These are phyloP conservation scores for Synanthedon myopaeformis DNA, from an alignment of 2,888 invertebrate species.

Conservation along the genomic window DNA sequence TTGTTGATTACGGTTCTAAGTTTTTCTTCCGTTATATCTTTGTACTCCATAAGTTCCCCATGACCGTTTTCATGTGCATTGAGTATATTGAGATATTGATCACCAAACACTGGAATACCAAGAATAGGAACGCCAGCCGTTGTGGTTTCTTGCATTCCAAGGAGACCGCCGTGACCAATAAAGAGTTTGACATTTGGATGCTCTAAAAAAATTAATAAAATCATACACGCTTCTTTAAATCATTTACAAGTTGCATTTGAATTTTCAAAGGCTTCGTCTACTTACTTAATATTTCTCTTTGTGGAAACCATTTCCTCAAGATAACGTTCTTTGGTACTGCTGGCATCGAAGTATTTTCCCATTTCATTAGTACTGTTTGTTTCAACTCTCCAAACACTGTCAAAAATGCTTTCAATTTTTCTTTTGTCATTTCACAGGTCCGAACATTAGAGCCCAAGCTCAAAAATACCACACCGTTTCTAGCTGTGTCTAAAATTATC, in stretches of 20 bases:
- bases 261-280: background rate
- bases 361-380: slow-evolving; percentile 65
- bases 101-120: slow-evolving; percentile 49
- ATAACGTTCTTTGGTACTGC: slow-evolving; percentile 48
- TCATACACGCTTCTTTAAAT: too few species aligned
- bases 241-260: background rate
- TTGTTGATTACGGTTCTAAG: slow-evolving; percentile 32
- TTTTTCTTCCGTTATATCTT: slow-evolving; percentile 27
- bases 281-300: slow-evolving; percentile 53
- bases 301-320: slow-evolving; percentile 63
- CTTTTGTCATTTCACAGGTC: slow-evolving; percentile 18
- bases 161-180: slow-evolving; percentile 49
- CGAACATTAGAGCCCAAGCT: slow-evolving; percentile 33
- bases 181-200: slow-evolving; percentile 50
- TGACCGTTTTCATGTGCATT: slow-evolving; percentile 37
- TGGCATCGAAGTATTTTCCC: slow-evolving; percentile 42
- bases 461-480: slow-evolving; percentile 25
- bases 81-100: slow-evolving; percentile 46
- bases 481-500: slow-evolving; percentile 20
- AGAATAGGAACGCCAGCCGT: slow-evolving; percentile 47
- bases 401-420: slow-evolving; percentile 20
- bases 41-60: slow-evolving; percentile 33
- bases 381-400: slow-evolving; percentile 49
- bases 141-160: slow-evolving; percentile 50
- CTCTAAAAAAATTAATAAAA: slow-evolving; percentile 18